Evolutionary conservation across 2,113 vertebrate genomes (phyloP).

Genomic region (Colius striatus): DNA sequence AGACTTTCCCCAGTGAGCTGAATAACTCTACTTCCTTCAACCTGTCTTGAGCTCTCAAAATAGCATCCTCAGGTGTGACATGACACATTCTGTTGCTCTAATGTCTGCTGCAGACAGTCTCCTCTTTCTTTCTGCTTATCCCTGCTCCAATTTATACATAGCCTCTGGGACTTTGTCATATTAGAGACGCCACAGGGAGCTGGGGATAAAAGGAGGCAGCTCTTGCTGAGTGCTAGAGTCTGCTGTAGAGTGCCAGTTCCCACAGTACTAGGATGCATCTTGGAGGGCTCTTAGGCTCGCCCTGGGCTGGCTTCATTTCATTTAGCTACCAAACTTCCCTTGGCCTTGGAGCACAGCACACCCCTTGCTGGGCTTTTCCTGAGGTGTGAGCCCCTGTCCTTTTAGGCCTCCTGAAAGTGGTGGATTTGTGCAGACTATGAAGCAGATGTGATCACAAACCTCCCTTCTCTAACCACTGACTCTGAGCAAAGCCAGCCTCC

Average conservation of each 20-base stretch:
- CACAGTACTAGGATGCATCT: neutral
- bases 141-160: neutral
- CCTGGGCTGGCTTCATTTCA: neutral
- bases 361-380: neutral
- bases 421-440: neutral
- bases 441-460: neutral
- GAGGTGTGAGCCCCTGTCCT: neutral
- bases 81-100: neutral
- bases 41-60: constrained; percentile 45
- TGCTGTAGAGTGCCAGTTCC: neutral
- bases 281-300: neutral
- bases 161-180: neutral
- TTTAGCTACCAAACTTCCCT: neutral
- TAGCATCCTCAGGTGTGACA: constrained; percentile 47
- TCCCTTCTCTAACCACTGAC: neutral
- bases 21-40: constrained; percentile 46
- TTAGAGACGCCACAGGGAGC: neutral
- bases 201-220: neutral
- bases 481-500: neutral
- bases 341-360: neutral
- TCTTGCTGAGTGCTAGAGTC: neutral
- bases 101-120: constrained; percentile 38
- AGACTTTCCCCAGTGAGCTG: constrained; percentile 6
- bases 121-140: constrained; percentile 20
- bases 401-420: neutral